Base-by-base conservation (phyloP, 2,797 vertebrate genomes). In the Peromyscus eremicus region DNA sequence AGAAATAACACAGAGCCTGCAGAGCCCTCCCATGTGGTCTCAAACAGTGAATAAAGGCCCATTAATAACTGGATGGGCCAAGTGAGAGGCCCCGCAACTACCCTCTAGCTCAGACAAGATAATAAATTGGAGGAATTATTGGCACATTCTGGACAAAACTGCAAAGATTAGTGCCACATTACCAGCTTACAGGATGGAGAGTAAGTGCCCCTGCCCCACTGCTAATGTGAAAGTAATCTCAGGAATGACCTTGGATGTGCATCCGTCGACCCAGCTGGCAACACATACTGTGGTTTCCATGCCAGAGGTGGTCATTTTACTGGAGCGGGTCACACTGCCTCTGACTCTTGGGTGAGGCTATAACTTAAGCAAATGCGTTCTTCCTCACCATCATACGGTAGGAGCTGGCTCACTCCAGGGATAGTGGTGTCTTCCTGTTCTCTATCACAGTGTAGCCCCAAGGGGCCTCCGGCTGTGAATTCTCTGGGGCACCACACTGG, bases 71-170 rank as follows among this genome's bases (percentile, higher is more conserved):
- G 57, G 75, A 87, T 83, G 75, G 75, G 75, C 86, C 94, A 91
- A 92, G 68, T n/a, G 89, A 89, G 91, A 97, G 89, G 43, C 64
- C 64, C 68, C 1, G 23, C 92, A 91, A 95, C 93, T 76, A 76
- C 75, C 91, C 76, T 95, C 49, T 25, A 81, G 80, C 83, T 95
- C 57, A 55, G 94, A 71, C 87, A 96, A 92, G 76, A 92, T 3
- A 92, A 66, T 91, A 92, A 92, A 96, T 97, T 19, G n/a, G 79
- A 55, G 95, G 70, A 94, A 80, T 93, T 92, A 95, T 60, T 84
- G 93, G 90, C 89, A 84, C 87, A 34, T 93, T 91, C 83, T 49
- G 76, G 52, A 66, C 93, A 81, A 95, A 92, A 84, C 11, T 84
- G n/a, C 64, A 73, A 81, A 84, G 75, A 94, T 96, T 68, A 94